phyloP scores from a whole-genome alignment of 1,140 invertebrate species.

The Nasonia giraulti region DNA sequence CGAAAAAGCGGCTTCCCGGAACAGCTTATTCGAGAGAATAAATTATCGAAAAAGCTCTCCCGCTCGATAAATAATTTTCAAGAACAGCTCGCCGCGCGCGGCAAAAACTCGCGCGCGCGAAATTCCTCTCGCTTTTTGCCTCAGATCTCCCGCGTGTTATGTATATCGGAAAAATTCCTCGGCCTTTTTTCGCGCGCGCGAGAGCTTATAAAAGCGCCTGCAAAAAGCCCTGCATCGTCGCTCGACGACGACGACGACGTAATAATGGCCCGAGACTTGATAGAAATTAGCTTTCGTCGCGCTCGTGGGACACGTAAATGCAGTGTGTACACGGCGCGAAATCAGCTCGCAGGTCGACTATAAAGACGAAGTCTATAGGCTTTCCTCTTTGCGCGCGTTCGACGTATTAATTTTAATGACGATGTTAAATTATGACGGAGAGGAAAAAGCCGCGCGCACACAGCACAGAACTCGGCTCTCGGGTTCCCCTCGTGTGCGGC shows the following conservation, averaged over 20 bases:
- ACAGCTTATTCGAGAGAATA: not conserved
- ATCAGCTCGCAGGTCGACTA: slow-evolving; percentile 3
- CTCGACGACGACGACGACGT: not conserved
- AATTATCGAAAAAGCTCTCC: slow-evolving; percentile 36
- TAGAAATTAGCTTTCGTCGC: slow-evolving; percentile 37
- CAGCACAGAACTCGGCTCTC: too few relatives aligned
- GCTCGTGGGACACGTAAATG: not conserved
- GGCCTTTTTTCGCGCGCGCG: not conserved
- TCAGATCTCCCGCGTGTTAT: not conserved
- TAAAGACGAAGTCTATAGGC: slow-evolving; percentile 24
- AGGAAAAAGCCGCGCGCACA: not conserved
- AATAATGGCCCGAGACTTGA: slow-evolving; percentile 18
- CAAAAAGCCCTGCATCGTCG: not conserved
- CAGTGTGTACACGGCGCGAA: not conserved
- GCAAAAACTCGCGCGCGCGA: not conserved
- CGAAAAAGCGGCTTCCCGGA: not conserved
- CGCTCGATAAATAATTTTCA: slow-evolving; percentile 43
- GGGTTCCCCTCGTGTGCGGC: not conserved
- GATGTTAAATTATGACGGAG: slow-evolving; percentile 43
- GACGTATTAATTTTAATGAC: slow-evolving; percentile 49
- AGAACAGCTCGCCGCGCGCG: not conserved
- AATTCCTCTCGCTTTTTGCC: slow-evolving; percentile 9
- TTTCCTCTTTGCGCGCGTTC: slow-evolving; percentile 20
- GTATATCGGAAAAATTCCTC: slow-evolving; percentile 22
- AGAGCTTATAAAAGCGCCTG: too few relatives aligned